These are phyloP conservation scores for Urocolius indicus DNA, from an alignment of 2,113 vertebrate species.

Conservation along the genomic window DNA sequence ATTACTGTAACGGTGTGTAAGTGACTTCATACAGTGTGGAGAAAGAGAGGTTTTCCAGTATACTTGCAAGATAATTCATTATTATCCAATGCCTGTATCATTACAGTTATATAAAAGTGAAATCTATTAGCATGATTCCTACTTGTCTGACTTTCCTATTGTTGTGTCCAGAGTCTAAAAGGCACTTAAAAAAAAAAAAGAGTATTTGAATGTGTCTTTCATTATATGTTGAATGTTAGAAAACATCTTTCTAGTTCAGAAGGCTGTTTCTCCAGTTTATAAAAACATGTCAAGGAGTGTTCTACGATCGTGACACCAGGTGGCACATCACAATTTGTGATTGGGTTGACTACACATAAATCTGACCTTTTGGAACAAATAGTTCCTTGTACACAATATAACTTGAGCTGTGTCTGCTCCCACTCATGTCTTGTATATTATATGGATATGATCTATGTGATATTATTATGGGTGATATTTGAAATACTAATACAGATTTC, in stretches of 20 bases:
- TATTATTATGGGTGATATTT: neutral
- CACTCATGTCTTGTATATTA: neutral
- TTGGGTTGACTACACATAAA: neutral
- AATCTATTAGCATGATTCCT: neutral
- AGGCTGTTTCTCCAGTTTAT: neutral
- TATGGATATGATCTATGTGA: neutral
- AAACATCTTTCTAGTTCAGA: neutral
- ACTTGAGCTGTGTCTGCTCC: neutral
- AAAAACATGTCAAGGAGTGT: neutral
- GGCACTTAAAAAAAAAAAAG: neutral
- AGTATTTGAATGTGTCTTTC: neutral
- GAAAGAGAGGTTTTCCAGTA: neutral
- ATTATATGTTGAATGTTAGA: neutral
- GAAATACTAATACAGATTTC: neutral
- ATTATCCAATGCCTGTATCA: neutral
- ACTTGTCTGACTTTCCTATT: neutral
- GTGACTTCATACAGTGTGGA: neutral
- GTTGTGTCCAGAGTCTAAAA: neutral
- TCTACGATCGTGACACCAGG: neutral
- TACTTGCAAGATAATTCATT: neutral
- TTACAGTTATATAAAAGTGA: neutral
- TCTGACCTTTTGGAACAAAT: neutral
- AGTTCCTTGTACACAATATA: neutral
- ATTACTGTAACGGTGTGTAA: neutral
- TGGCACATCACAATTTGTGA: neutral